phyloP scores from a whole-genome alignment of 2,888 invertebrate genomes.

The Cremastobaeus sp. region DNA sequence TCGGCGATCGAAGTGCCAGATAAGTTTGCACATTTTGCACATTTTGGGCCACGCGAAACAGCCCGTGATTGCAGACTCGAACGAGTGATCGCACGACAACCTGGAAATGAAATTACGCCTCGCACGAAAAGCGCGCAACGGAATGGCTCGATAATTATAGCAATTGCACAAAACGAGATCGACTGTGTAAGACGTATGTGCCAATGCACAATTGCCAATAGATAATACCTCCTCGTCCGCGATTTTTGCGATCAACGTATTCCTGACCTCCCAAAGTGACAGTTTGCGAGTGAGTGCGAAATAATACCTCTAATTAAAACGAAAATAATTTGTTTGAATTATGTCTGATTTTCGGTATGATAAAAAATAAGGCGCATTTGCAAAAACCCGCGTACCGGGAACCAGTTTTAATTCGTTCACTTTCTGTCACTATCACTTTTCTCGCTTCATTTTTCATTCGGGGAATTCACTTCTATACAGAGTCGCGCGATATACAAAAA shows the following conservation, averaged over 20 bases:
- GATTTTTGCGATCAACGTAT: too few species aligned
- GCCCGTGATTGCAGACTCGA: conserved; percentile 20
- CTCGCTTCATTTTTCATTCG: conserved; percentile 11
- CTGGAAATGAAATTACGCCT: conserved; percentile 41
- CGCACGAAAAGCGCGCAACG: conserved; percentile 35
- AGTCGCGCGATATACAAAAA: conserved; percentile 15
- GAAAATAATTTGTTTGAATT: too few species aligned
- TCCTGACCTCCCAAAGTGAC: too few species aligned
- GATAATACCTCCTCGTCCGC: conserved; percentile 27
- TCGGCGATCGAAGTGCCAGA: conserved; percentile 10
- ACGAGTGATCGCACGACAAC: conserved; percentile 14
- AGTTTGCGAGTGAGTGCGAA: too few species aligned
- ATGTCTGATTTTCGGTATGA: too few species aligned
- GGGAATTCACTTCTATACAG: conserved; percentile 12
- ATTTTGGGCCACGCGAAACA: conserved; percentile 17
- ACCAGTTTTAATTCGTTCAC: too few species aligned
- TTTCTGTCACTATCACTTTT: neutral
- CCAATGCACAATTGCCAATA: conserved; percentile 9
- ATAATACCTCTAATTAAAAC: too few species aligned
- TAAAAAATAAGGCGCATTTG: too few species aligned
- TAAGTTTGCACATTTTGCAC: conserved; percentile 20
- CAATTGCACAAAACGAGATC: conserved; percentile 38
- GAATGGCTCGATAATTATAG: conserved; percentile 45
- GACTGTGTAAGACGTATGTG: conserved; percentile 19
- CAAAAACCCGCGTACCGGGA: too few species aligned